A percentile compares a stretch with the other conserved stretches of the same genome.
Conservation (phyloP, 2,797 vertebrate genomes). For the Sarcoramphus papa region DNA sequence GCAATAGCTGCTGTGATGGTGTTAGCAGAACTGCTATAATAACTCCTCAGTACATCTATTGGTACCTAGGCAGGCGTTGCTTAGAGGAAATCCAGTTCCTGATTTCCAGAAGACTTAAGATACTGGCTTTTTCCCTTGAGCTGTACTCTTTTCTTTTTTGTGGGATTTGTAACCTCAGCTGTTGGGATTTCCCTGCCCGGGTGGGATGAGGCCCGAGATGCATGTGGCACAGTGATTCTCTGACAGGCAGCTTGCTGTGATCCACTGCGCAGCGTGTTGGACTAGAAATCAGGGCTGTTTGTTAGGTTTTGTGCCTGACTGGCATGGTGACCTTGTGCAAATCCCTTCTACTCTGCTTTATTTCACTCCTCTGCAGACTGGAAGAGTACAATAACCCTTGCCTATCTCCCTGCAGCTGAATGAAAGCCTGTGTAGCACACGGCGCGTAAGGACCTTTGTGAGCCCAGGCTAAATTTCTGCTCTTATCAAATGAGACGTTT, state of each 20-base stretch:
- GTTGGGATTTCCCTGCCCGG: background rate
- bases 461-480: background rate
- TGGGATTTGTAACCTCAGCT: background rate
- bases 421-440: background rate
- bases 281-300: background rate
- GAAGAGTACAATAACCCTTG: background rate
- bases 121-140: background rate
- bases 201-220: background rate
- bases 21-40: background rate
- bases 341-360: background rate
- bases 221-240: background rate
- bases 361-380: background rate
- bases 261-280: background rate
- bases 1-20: background rate
- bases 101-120: background rate
- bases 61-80: background rate
- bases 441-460: background rate
- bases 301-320: rapidly evolving
- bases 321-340: background rate
- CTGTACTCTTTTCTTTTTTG: background rate
- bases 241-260: background rate
- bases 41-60: background rate
- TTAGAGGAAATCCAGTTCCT: background rate
- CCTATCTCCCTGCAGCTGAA: background rate
- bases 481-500: background rate